phyloP scores from a whole-genome alignment of 2,888 invertebrate species.

The Leptarthrus brevirostris region DNA sequence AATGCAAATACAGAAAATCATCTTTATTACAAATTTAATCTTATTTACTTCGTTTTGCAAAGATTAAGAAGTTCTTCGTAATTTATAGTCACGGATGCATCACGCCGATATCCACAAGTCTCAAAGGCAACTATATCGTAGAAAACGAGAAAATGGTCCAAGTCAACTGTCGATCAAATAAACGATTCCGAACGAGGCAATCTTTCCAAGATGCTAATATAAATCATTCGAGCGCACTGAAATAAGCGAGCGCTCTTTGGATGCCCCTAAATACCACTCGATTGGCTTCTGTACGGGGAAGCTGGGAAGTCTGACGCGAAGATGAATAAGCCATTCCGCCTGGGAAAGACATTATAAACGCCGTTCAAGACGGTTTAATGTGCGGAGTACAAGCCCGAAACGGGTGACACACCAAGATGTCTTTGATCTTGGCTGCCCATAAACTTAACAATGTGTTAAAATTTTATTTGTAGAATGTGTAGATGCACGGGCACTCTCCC shows the following conservation, averaged over 20 bases:
- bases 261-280: conserved; percentile 13
- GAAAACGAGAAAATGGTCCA: not conserved
- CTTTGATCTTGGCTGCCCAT: conserved; percentile 38
- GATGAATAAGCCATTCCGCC: conserved; percentile 30
- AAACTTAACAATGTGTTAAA: conserved; percentile 39
- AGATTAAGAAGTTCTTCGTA: not conserved
- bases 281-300: not conserved
- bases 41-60: not conserved
- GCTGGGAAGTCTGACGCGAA: conserved; percentile 1
- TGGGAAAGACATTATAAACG: conserved; percentile 19
- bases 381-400: not conserved
- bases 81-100: not conserved
- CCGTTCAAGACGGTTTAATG: conserved; percentile 15
- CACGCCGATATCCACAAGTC: not conserved
- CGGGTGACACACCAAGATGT: conserved; percentile 26
- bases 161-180: conserved; percentile 3
- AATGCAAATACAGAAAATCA: too few relatives aligned
- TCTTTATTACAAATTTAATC: not conserved
- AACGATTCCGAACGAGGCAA: not conserved
- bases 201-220: not conserved
- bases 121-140: not conserved
- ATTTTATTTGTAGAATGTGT: conserved; percentile 27
- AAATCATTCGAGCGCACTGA: conserved; percentile 15
- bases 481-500: not conserved
- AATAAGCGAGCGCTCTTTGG: conserved; percentile 22